These are phyloP conservation scores for Eudasyphora cyanicolor DNA, from an alignment of 2,888 invertebrate species.

Conservation along the genomic window DNA sequence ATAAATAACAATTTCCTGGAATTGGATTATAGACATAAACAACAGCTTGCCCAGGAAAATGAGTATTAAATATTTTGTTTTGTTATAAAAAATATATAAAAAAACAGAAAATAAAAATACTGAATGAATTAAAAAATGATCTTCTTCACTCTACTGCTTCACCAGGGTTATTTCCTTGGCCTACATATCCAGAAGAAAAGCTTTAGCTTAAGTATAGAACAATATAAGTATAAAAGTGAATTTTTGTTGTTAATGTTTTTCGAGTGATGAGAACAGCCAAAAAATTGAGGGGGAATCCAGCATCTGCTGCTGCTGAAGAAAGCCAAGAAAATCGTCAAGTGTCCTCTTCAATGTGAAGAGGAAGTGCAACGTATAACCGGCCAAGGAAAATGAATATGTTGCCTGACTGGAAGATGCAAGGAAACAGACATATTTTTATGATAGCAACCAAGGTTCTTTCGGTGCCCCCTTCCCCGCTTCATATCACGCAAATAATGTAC, in stretches of 20 bases:
- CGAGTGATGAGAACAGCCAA: neutral
- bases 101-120: neutral
- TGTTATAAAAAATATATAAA: neutral
- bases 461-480: neutral
- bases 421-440: slow-evolving; percentile 7
- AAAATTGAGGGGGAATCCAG: neutral
- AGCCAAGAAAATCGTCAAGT: slow-evolving; percentile 11
- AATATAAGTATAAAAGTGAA: neutral
- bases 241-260: neutral
- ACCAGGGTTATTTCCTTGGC: slow-evolving; percentile 32
- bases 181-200: slow-evolving; percentile 19
- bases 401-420: neutral
- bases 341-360: neutral
- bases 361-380: neutral
- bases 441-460: neutral
- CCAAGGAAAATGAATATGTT: neutral
- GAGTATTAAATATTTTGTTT: too few species aligned
- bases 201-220: neutral
- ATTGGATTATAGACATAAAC: neutral
- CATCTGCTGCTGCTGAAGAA: neutral
- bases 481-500: neutral
- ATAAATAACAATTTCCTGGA: neutral
- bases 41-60: too few species aligned
- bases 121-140: neutral
- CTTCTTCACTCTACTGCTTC: neutral